Conservation (phyloP, 2,797 vertebrate genomes). For the Carduelis carduelis region DNA sequence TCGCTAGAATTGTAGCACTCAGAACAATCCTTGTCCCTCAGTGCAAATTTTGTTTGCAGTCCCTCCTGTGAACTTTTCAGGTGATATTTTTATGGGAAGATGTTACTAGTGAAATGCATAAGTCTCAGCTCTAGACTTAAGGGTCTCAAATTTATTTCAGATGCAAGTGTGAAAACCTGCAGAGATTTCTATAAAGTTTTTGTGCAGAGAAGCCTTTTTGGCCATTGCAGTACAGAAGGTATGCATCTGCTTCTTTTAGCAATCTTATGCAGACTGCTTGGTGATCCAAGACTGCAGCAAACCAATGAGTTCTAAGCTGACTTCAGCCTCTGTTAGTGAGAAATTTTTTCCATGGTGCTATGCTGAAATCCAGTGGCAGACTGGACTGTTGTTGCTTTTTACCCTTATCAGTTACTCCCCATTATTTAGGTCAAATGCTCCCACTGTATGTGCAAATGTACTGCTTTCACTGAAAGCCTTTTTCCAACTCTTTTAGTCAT, state of each 20-base stretch:
- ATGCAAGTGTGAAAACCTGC: background rate
- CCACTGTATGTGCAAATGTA: background rate
- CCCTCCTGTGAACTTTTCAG: background rate
- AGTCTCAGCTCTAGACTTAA: background rate
- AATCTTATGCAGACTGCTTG: background rate
- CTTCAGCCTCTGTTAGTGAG: background rate
- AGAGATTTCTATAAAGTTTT: background rate
- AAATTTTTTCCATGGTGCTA: background rate
- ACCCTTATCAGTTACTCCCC: background rate
- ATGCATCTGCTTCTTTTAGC: background rate
- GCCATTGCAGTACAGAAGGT: background rate
- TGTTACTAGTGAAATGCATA: fast-evolving
- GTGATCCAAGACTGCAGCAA: background rate
- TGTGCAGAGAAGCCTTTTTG: background rate
- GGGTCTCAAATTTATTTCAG: background rate
- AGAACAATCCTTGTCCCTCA: background rate
- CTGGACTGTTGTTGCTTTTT: background rate
- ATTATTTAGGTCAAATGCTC: background rate
- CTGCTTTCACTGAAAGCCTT: background rate
- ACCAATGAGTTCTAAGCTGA: background rate
- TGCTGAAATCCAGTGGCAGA: background rate
- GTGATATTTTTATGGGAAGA: background rate
- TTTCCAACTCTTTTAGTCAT: background rate
- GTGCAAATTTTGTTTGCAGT: background rate
- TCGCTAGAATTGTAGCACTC: background rate